Conservation (phyloP, 2,888 invertebrate genomes). For the Aphidius colemani region DNA sequence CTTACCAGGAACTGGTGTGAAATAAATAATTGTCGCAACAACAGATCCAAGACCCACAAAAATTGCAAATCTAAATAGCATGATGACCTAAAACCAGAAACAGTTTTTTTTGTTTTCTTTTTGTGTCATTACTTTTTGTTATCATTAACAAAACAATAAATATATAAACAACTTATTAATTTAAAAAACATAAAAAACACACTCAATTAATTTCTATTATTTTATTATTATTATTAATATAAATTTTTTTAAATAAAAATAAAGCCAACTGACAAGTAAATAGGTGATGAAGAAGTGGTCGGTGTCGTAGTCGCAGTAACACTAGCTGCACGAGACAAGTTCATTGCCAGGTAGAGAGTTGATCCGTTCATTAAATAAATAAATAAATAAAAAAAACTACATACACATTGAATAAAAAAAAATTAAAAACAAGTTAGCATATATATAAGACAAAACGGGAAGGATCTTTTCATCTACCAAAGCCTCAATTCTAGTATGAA, state of each 20-base stretch:
- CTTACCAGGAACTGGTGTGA: conserved; percentile 74
- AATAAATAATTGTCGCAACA: conserved; percentile 72
- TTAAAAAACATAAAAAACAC: neutral
- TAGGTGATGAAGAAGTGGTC: conserved; percentile 39
- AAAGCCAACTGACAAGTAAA: conserved; percentile 3
- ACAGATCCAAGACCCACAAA: conserved; percentile 70
- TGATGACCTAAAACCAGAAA: conserved; percentile 28
- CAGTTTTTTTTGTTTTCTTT: neutral
- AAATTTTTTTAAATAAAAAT: conserved; percentile 1
- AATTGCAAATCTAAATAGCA: conserved; percentile 69
- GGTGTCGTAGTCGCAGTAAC: conserved; percentile 51
- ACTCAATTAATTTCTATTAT: neutral
- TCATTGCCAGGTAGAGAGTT: conserved; percentile 55
- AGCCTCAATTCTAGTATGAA: no score
- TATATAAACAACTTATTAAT: neutral
- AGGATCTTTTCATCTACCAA: no score
- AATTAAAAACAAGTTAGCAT: no score
- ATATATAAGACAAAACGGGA: no score
- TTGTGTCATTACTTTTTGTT: no score
- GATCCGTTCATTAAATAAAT: no score
- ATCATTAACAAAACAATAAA: neutral
- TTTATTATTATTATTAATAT: neutral
- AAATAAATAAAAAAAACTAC: no score
- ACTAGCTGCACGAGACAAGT: conserved; percentile 53
- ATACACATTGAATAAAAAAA: no score